Evolutionary conservation across 2,888 invertebrate genomes (phyloP).

Genomic region (Perizoma flavofasciatum): DNA sequence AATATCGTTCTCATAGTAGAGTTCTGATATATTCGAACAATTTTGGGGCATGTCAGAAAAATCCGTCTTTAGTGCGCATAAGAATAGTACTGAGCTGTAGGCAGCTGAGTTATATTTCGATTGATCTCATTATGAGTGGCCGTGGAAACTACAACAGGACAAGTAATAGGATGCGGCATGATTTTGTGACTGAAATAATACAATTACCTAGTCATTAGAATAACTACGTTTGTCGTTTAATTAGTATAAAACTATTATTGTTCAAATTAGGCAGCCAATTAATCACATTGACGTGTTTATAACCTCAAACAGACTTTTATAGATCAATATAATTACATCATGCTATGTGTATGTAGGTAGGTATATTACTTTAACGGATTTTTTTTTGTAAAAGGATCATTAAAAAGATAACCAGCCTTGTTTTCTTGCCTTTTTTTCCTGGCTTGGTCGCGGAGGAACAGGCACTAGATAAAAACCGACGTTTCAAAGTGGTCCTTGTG

Average conservation of each 20-base stretch:
- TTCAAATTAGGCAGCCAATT: constrained; percentile 11
- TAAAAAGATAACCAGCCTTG: too few species aligned
- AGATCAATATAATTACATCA: constrained; percentile 12
- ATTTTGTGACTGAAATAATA: constrained; percentile 15
- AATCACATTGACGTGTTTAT: constrained; percentile 20
- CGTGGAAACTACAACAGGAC: constrained; percentile 25
- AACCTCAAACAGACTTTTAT: constrained; percentile 11
- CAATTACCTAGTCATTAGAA: constrained; percentile 19
- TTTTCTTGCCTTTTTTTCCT: too few species aligned
- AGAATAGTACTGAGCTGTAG: too few species aligned
- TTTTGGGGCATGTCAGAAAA: too few species aligned
- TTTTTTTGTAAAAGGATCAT: too few species aligned
- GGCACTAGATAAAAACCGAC: too few species aligned
- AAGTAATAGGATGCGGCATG: constrained; percentile 25
- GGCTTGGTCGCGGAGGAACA: too few species aligned
- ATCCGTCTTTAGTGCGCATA: too few species aligned
- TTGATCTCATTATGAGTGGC: neutral
- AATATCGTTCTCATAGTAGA: too few species aligned
- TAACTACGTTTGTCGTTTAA: constrained; percentile 4
- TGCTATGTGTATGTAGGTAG: neutral
- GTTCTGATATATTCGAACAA: too few species aligned
- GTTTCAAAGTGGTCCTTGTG: too few species aligned
- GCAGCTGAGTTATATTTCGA: neutral
- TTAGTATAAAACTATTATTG: constrained; percentile 17
- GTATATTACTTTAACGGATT: too few species aligned